Evolutionary conservation across 1,140 invertebrate genomes (phyloP).

Genomic region (Drosophila parabipectinata): DNA sequence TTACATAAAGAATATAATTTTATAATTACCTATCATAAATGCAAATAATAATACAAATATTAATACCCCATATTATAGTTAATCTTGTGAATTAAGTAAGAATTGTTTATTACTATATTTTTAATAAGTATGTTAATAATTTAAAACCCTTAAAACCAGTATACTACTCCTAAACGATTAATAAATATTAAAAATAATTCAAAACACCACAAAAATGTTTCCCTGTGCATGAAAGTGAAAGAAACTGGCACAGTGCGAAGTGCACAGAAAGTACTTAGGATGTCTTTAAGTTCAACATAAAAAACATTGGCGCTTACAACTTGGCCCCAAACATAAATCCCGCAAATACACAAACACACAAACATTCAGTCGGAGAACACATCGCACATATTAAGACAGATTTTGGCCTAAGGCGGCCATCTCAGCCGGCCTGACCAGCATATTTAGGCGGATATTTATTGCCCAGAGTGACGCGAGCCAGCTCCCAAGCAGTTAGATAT

Average conservation of each 20-base stretch:
- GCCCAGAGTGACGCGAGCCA: slow-evolving; percentile 56
- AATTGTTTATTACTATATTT: no score
- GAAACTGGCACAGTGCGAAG: slow-evolving; percentile 54
- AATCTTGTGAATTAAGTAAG: no score
- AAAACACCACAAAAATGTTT: not conserved
- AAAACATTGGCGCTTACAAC: slow-evolving; percentile 71
- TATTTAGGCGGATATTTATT: slow-evolving; percentile 81
- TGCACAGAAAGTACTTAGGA: slow-evolving; percentile 71
- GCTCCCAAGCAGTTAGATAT: slow-evolving; percentile 8
- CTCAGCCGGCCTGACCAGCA: slow-evolving; percentile 67
- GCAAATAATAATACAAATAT: no score
- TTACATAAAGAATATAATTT: not conserved
- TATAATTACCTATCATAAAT: not conserved
- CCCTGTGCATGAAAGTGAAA: slow-evolving; percentile 20
- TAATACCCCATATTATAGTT: no score
- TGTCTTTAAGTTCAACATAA: slow-evolving; percentile 76
- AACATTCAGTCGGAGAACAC: slow-evolving; percentile 44
- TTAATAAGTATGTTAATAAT: no score
- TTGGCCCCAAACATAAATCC: slow-evolving; percentile 76
- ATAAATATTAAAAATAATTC: not conserved
- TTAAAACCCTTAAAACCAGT: no score
- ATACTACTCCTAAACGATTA: not conserved
- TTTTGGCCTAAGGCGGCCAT: slow-evolving; percentile 67
- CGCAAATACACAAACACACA: slow-evolving; percentile 54
- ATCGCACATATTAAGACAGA: slow-evolving; percentile 75